Conservation (phyloP, 1,140 invertebrate genomes). For the Drosophila insularis region DNA sequence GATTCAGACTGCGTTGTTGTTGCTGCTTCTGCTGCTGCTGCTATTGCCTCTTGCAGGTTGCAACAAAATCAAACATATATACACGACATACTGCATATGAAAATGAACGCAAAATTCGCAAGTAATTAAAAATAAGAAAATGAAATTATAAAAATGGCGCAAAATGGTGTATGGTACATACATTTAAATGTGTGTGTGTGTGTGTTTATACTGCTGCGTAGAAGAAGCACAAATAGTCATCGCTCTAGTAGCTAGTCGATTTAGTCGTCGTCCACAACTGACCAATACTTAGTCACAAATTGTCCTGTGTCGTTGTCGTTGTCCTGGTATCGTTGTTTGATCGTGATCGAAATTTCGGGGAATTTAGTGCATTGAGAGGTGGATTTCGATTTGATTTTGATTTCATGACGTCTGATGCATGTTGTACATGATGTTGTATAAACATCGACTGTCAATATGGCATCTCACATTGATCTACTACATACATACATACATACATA, state of each 20-base stretch:
- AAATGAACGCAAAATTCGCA: slow-evolving; percentile 66
- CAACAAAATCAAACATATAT: slow-evolving; percentile 57
- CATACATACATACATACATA: slow-evolving; percentile 14
- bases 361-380: slow-evolving; percentile 8
- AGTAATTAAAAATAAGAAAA: slow-evolving; percentile 77
- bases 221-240: slow-evolving; percentile 53
- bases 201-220: neutral
- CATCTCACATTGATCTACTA: slow-evolving; percentile 20
- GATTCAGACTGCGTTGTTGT: slow-evolving; percentile 45
- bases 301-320: slow-evolving; percentile 54
- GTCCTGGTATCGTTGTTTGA: slow-evolving; percentile 21
- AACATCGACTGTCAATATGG: slow-evolving; percentile 23
- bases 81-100: slow-evolving; percentile 49
- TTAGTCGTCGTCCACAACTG: slow-evolving; percentile 39
- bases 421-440: slow-evolving; percentile 29
- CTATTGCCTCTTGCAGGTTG: slow-evolving; percentile 47
- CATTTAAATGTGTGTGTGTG: neutral
- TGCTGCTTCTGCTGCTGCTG: slow-evolving; percentile 18
- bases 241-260: slow-evolving; percentile 47
- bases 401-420: slow-evolving; percentile 29
- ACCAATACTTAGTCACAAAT: slow-evolving; percentile 67
- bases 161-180: slow-evolving; percentile 47
- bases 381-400: slow-evolving; percentile 35
- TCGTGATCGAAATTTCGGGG: neutral
- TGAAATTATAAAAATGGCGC: slow-evolving; percentile 51